Evolutionary conservation across 2,113 vertebrate species (phyloP).

Genomic region (Colossoma macropomum): DNA sequence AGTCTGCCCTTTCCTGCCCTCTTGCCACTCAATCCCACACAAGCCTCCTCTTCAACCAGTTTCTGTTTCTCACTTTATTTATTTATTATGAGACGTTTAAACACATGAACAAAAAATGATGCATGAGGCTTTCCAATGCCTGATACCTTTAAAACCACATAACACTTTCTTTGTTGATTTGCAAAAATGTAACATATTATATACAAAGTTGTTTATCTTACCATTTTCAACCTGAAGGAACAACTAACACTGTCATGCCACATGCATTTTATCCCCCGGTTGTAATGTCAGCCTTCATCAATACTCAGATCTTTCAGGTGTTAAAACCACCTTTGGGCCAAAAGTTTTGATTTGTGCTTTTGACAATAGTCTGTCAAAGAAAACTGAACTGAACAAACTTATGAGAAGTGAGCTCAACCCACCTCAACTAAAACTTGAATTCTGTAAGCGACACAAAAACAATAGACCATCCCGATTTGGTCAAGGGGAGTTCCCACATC

Average conservation of each 20-base stretch:
- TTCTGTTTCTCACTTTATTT: constrained; percentile 33
- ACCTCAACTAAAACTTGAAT: neutral
- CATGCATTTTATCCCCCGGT: too few relatives aligned
- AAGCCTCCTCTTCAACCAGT: neutral
- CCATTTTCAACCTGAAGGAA: too few relatives aligned
- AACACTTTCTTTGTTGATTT: neutral
- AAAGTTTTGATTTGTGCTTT: neutral
- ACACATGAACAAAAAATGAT: neutral
- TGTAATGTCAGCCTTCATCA: too few relatives aligned
- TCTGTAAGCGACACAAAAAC: constrained; percentile 55
- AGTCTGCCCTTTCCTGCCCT: neutral
- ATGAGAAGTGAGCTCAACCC: neutral
- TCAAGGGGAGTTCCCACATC: neutral
- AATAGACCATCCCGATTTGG: too few relatives aligned
- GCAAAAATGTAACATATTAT: too few relatives aligned
- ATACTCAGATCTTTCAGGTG: neutral
- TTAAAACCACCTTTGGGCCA: neutral
- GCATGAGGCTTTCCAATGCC: neutral
- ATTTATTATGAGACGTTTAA: constrained; percentile 62
- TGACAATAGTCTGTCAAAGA: neutral
- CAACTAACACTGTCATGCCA: too few relatives aligned
- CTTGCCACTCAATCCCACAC: constrained; percentile 55
- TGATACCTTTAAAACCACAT: neutral
- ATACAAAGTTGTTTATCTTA: too few relatives aligned
- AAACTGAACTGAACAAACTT: neutral